Percentiles rank a stretch among this genome's conserved stretches.
Evolutionary conservation across 2,113 vertebrate genomes (phyloP).

Genomic region (Megalops atlanticus): DNA sequence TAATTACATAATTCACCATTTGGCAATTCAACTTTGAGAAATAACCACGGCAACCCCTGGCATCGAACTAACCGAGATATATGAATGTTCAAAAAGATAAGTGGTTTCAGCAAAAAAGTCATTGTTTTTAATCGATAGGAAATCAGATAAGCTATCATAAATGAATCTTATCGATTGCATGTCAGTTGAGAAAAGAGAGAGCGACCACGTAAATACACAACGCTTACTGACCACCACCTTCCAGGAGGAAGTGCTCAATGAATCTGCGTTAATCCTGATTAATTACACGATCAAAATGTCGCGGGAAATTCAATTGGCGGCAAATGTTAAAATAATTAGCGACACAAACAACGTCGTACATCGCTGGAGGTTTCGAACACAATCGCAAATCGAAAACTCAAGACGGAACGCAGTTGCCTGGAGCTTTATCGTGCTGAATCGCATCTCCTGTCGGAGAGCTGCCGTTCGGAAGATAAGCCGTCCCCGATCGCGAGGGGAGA

Average conservation of each 20-base stretch:
- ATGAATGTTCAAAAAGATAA: too few relatives aligned
- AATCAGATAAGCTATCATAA: too few relatives aligned
- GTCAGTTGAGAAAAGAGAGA: too few relatives aligned
- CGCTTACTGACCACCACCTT: background rate
- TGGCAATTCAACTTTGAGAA: too few relatives aligned
- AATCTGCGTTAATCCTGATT: background rate
- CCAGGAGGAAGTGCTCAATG: background rate
- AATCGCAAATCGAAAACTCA: slow-evolving; percentile 4
- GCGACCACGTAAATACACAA: background rate
- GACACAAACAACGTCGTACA: background rate
- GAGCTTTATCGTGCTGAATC: background rate
- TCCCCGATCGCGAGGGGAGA: background rate
- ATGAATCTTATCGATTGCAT: too few relatives aligned
- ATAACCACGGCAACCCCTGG: too few relatives aligned
- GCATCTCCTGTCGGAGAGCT: background rate
- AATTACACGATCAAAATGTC: background rate
- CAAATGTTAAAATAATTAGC: background rate
- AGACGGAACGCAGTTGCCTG: background rate
- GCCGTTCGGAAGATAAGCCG: slow-evolving; percentile 13
- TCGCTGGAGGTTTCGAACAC: background rate
- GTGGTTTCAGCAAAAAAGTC: too few relatives aligned
- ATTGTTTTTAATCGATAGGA: too few relatives aligned
- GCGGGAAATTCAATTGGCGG: background rate
- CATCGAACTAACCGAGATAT: too few relatives aligned
- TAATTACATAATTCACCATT: too few relatives aligned